Evolutionary conservation across 2,888 invertebrate species (phyloP), one percentile per base, ranked within the genome.

Genomic region (Neoaliturus tenellus): DNA sequence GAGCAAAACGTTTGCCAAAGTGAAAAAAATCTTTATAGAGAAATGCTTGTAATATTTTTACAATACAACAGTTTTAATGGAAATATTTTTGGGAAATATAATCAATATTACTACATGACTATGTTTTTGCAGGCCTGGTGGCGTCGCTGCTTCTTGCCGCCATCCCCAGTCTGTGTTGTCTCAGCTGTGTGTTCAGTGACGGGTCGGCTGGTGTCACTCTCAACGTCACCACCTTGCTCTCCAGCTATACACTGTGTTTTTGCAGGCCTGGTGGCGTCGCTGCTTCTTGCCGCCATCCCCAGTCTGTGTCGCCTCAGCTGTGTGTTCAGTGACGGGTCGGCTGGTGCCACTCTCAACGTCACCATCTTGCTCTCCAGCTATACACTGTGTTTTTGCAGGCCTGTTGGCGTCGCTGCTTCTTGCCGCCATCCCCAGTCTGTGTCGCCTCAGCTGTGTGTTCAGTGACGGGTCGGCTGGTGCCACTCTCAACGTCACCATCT

Each of bases 251-350:
- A n/a, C n/a, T n/a, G n/a, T n/a, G 41, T 14, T 41, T 41, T 41
- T 87, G 23, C 85, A 90, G 91, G 91, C 31, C 88, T 95, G 82
- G 90, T 92, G 23, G 92, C 94, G 87, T 93, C 94, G 12, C 89
- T 93, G 28, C 87, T 94, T 44, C 89, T 95, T 23, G 93, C 94
- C 8, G 88, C 94, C 82, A 91, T 95, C 87, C 95, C 95, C 17
- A 91, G 93, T 0, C 90, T 94, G 83, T 93, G 92, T 88, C 91
- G 93, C 82, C 88, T 92, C 44, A 90, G 73, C 44, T 83, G 83
- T 5, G 83, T n/a, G 44, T 10, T 81, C 69, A 71, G 71, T 82
- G 82, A 82, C n/a, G 71, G 35, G 12, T 58, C 62, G 8, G 14
- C 31, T 20, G 44, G n/a, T 14, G 39, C 14, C 23, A 48, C 41